Evolutionary conservation across 37 sponge, comb jelly and placozoan species (phyloP), one percentile per base, ranked within the genome.

Genomic region (Axinella damicornis): DNA sequence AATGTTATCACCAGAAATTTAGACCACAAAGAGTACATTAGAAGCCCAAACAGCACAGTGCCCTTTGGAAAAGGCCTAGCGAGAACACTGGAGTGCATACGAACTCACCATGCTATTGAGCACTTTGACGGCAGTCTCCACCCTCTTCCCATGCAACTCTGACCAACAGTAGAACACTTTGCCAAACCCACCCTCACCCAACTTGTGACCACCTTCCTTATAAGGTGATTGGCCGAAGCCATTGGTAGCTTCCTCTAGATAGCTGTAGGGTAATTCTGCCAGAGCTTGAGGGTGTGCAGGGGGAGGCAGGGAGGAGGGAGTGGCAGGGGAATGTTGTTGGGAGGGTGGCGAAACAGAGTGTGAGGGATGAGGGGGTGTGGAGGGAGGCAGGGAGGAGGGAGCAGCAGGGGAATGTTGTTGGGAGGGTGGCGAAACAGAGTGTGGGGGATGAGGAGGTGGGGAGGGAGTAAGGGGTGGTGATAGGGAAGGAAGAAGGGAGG

Each of bases 151-250:
- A 12, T 59, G 38, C 9, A 58, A 28, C 28, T 34, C 0, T 34
- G 78, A 41, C 40, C 88, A 25, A 1, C 19, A 39, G 63, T 85
- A 41, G 61, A 80, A 97, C 36, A 97, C 98, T 25, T 90, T 85
- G 17, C 98, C 98, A 81, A 93, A 97, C 18, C 96, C 96, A 17
- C 98, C 98, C 74, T 93, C 89, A 20, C 98, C 98, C 35, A 97
- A 78, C 28, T 86, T 89, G 53, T 85, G 83, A 0, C 95, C 93
- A 12, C 96, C 96, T 30, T 79, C 65, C 5, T 31, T 70, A 63
- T 79, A 72, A 25, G 87, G 84, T 18, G 35, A 64, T 27, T 82
- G 34, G 31, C 86, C 40, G 37, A 97, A 94, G 58, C 81, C 17
- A 5, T 81, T 61, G 0, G 97, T 97, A 37, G 90, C 90, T 4